phyloP scores from a whole-genome alignment of 2,797 vertebrate species.

The Manis pentadactyla region DNA sequence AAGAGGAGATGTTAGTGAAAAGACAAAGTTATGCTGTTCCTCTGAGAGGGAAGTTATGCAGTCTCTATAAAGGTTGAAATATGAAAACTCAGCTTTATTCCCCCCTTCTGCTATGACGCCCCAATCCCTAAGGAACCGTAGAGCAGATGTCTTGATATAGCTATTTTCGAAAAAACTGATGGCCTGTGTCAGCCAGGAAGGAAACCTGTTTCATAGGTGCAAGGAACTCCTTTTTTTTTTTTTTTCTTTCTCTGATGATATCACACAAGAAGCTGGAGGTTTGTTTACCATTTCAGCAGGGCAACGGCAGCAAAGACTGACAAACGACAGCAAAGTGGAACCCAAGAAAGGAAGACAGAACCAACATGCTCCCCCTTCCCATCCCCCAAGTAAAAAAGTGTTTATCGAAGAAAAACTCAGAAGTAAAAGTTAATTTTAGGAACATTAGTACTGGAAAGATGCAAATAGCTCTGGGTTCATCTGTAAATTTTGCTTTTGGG shows the following conservation, averaged over 20 bases:
- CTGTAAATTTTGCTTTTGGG: neutral
- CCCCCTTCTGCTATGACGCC: too few relatives aligned
- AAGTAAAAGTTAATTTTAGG: constrained; percentile 36
- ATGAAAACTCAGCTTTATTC: neutral
- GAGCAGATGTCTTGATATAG: neutral
- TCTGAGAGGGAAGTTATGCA: neutral
- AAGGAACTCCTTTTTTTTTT: neutral
- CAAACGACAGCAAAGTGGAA: constrained; percentile 38
- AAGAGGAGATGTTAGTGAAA: neutral
- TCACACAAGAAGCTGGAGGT: constrained; percentile 16
- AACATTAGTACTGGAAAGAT: neutral
- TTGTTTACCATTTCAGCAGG: constrained; percentile 43
- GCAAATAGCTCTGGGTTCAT: neutral
- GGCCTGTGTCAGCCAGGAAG: constrained; percentile 14
- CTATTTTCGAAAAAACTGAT: constrained; percentile 21
- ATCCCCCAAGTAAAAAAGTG: neutral
- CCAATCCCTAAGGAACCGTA: neutral
- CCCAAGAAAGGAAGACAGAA: neutral
- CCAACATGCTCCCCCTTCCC: neutral
- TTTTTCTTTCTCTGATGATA: neutral
- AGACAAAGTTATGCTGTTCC: neutral
- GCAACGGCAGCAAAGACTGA: neutral
- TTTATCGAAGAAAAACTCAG: neutral
- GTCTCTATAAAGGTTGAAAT: neutral
- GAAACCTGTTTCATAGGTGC: constrained; percentile 40